Evolutionary conservation across 2,797 vertebrate genomes (phyloP).

Genomic region (Fratercula arctica): DNA sequence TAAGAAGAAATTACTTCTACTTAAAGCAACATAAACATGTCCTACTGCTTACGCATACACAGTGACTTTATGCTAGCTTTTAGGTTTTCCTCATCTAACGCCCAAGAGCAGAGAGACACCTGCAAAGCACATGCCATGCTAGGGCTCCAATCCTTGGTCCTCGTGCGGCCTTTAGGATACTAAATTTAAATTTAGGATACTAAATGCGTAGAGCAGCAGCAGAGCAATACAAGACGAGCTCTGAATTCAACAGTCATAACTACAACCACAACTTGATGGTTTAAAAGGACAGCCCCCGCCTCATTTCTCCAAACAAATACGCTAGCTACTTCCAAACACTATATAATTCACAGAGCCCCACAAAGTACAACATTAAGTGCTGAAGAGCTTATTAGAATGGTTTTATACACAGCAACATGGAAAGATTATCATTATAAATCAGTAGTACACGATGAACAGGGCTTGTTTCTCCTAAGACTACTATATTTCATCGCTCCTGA

Average conservation of each 20-base stretch:
- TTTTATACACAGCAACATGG: background rate
- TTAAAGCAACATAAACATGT: background rate
- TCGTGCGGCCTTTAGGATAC: background rate
- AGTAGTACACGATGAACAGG: background rate
- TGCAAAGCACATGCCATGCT: background rate
- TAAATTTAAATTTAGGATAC: background rate
- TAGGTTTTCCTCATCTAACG: conserved; percentile 14
- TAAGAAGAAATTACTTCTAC: conserved; percentile 10
- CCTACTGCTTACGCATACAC: background rate
- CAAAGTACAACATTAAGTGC: background rate
- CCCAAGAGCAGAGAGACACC: background rate
- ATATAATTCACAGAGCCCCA: background rate
- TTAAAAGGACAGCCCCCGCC: background rate
- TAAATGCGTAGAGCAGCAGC: background rate
- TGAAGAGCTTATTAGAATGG: background rate
- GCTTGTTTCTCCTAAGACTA: background rate
- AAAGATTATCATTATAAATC: background rate
- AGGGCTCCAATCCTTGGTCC: background rate
- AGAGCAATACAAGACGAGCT: background rate
- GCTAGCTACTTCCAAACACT: background rate
- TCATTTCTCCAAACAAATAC: background rate
- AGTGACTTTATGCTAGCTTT: background rate
- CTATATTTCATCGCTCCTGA: background rate
- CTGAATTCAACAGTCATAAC: background rate
- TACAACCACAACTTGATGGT: background rate